Conservation (phyloP, 2,113 vertebrate species). For the Turdus rufiventris region DNA sequence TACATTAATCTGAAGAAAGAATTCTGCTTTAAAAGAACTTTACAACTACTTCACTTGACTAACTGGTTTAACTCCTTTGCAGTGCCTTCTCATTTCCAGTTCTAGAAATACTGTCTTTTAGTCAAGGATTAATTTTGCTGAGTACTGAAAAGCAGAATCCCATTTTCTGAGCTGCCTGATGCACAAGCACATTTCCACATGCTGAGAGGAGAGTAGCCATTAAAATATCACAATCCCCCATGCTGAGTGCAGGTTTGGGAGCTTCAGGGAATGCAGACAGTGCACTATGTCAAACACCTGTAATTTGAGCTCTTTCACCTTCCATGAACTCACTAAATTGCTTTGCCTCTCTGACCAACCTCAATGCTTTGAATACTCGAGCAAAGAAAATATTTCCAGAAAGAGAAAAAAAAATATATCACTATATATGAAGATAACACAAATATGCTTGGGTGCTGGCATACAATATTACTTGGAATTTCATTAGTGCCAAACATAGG, state of each 20-base stretch:
- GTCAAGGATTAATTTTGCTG: not conserved
- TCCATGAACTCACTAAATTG: not conserved
- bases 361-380: not conserved
- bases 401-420: not conserved
- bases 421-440: not conserved
- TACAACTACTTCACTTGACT: not conserved
- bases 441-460: not conserved
- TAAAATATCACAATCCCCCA: not conserved
- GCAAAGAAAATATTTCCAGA: not conserved
- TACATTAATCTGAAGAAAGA: not conserved
- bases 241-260: not conserved
- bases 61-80: not conserved
- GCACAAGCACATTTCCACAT: not conserved
- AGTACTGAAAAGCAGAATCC: not conserved
- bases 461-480: not conserved
- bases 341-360: not conserved
- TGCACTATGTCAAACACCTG: not conserved
- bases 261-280: not conserved
- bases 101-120: not conserved
- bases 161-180: not conserved
- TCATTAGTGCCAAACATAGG: not conserved
- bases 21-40: not conserved
- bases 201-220: not conserved
- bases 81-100: not conserved
- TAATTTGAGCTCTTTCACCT: slow-evolving; percentile 14